These are phyloP conservation scores for Lophura nycthemera DNA, from an alignment of 2,113 vertebrate genomes.

Conservation along the genomic window DNA sequence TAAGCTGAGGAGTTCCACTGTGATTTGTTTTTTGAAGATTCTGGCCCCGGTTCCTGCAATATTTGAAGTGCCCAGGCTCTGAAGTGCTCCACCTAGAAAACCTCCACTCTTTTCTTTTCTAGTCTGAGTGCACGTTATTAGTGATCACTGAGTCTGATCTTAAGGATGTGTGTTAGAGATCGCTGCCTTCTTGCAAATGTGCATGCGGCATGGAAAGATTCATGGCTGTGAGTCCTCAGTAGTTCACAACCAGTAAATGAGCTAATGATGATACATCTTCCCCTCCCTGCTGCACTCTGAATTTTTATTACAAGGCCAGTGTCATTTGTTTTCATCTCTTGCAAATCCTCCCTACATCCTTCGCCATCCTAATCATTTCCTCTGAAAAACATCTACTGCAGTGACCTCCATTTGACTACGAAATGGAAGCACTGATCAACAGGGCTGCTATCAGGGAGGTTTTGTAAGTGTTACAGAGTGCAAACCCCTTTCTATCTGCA, in stretches of 20 bases:
- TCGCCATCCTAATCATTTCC: conserved; percentile 33
- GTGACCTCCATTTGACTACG: conserved; percentile 57
- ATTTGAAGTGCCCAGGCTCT: accelerated
- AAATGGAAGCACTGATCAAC: conserved; percentile 27
- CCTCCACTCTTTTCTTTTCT: not conserved
- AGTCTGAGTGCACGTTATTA: not conserved
- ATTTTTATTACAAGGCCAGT: conserved; percentile 69
- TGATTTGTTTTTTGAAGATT: accelerated
- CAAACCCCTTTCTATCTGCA: not conserved
- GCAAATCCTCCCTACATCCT: conserved; percentile 49
- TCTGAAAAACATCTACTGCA: conserved; percentile 56
- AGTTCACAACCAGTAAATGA: conserved; percentile 66
- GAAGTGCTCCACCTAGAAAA: not conserved
- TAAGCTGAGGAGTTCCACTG: not conserved
- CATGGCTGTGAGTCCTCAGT: conserved; percentile 47
- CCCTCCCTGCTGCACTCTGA: conserved; percentile 57
- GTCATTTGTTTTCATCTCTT: conserved; percentile 70
- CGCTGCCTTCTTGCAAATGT: conserved; percentile 28
- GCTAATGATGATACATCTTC: conserved; percentile 72
- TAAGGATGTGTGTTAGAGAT: not conserved
- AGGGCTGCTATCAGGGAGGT: not conserved
- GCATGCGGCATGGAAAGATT: conserved; percentile 27
- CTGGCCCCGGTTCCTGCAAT: not conserved
- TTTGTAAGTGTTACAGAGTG: not conserved
- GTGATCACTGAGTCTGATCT: not conserved